These are phyloP conservation scores for Remorina albescens DNA, from an alignment of 2,797 vertebrate species.

Conservation along the genomic window DNA sequence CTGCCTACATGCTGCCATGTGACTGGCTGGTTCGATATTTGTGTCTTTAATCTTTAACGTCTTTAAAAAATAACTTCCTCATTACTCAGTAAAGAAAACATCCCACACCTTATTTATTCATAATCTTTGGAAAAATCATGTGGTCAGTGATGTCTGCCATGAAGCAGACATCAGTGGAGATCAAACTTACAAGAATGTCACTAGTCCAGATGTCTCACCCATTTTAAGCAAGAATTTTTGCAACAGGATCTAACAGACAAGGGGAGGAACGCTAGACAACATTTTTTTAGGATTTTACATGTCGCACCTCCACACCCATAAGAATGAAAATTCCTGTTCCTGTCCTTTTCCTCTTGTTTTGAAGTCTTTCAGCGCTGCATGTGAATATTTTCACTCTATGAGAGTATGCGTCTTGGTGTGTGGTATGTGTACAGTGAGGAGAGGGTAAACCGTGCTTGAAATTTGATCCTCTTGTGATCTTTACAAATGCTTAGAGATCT, in stretches of 20 bases:
- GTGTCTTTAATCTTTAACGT: no score
- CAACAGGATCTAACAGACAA: slow-evolving; percentile 20
- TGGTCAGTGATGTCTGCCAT: slow-evolving; percentile 23
- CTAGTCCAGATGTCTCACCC: slow-evolving; percentile 52
- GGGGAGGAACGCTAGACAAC: neutral
- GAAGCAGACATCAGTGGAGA: slow-evolving; percentile 48
- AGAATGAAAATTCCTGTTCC: neutral
- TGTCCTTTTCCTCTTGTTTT: neutral
- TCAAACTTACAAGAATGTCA: slow-evolving; percentile 72
- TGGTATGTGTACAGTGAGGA: slow-evolving; percentile 66
- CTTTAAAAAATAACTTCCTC: slow-evolving; percentile 66
- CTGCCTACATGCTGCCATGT: no score
- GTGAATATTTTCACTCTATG: slow-evolving; percentile 16
- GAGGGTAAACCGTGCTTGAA: slow-evolving; percentile 75
- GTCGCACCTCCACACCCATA: neutral
- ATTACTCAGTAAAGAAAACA: slow-evolving; percentile 18
- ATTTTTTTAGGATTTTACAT: neutral
- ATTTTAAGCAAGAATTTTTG: slow-evolving; percentile 21
- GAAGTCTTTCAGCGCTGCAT: neutral
- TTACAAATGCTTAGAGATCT: slow-evolving; percentile 51
- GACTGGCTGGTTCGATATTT: no score
- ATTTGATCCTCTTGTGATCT: slow-evolving; percentile 62
- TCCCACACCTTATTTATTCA: neutral
- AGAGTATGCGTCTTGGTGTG: slow-evolving; percentile 47
- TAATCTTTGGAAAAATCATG: slow-evolving; percentile 33